Evolutionary conservation across 2,113 vertebrate genomes (phyloP).

Genomic region (Hemibagrus wyckioides): DNA sequence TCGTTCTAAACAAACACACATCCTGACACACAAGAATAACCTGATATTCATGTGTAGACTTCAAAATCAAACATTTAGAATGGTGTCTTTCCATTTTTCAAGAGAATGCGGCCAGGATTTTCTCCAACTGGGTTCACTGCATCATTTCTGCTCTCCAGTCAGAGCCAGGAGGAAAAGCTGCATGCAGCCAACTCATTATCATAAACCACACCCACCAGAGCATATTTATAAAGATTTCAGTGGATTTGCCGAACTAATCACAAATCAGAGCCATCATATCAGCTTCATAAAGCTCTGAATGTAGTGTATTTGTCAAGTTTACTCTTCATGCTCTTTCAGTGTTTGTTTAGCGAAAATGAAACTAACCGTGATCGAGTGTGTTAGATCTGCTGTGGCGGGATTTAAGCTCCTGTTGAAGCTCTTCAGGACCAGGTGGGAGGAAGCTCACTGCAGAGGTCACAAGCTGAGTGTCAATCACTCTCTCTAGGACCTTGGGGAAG

Average conservation of each 20-base stretch:
- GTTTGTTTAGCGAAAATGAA: background rate
- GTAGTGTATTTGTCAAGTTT: background rate
- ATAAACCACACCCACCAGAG: background rate
- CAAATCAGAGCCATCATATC: background rate
- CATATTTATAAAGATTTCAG: background rate
- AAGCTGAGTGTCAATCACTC: conserved; percentile 64
- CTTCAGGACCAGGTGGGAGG: background rate
- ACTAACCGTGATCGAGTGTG: background rate
- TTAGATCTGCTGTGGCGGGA: background rate
- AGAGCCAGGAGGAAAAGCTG: background rate
- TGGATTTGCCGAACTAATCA: background rate
- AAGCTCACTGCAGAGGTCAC: conserved; percentile 57
- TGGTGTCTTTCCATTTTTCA: too few species aligned
- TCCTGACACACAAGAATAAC: too few species aligned
- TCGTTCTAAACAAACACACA: too few species aligned
- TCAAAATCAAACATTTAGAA: too few species aligned
- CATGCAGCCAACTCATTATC: background rate
- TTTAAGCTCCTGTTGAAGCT: background rate
- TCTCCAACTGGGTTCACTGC: background rate
- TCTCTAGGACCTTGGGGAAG: conserved; percentile 71
- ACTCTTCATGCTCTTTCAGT: background rate
- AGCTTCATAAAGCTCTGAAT: background rate
- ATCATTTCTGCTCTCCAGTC: background rate
- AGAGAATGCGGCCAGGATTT: background rate
- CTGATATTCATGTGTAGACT: too few species aligned